Base-by-base conservation (phyloP, 2,888 invertebrate genomes). In the Nemurella pictetii region DNA sequence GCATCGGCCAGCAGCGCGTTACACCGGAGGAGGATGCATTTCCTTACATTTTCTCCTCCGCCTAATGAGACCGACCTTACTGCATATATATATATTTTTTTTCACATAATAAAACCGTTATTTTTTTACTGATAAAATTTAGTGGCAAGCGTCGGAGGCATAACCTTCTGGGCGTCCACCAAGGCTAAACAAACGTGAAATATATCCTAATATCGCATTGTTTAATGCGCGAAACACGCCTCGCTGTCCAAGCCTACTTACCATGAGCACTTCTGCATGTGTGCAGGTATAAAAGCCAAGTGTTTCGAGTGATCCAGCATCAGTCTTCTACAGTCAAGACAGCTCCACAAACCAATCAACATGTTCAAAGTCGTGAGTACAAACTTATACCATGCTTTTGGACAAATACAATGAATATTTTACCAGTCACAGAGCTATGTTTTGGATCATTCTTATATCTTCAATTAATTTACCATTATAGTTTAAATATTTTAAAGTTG, bases 351-450 rank as follows among this genome's bases (percentile, higher is more conserved):
- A 72, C 82, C 55, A 72, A 82, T 82, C 82, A 82, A 72, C 82
- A 82, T 82, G 82, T 82, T 55, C 82, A 82, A 82, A 72, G 12
- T 82, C 72, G 82, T 82, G 72, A 82, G 82, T 82, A 82, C 82
- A 36, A 1, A 20, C 32, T 32, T 32, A 55, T 20, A 55, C 55
- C 1, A 55, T 7, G 55, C 12, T 55, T 7, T n/a, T n/a, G n/a
- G n/a, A n/a, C n/a, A n/a, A n/a, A n/a, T n/a, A n/a, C n/a, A n/a
- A n/a, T n/a, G n/a, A n/a, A n/a, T n/a, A n/a, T n/a, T n/a, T n/a
- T n/a, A n/a, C n/a, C n/a, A n/a, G n/a, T n/a, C n/a, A n/a, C n/a
- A n/a, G n/a, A n/a, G n/a, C n/a, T n/a, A n/a, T n/a, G n/a, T n/a
- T n/a, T n/a, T n/a, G n/a, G n/a, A n/a, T n/a, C n/a, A n/a, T n/a